phyloP scores from a whole-genome alignment of 2,797 vertebrate genomes.

The Spea hammondii region DNA sequence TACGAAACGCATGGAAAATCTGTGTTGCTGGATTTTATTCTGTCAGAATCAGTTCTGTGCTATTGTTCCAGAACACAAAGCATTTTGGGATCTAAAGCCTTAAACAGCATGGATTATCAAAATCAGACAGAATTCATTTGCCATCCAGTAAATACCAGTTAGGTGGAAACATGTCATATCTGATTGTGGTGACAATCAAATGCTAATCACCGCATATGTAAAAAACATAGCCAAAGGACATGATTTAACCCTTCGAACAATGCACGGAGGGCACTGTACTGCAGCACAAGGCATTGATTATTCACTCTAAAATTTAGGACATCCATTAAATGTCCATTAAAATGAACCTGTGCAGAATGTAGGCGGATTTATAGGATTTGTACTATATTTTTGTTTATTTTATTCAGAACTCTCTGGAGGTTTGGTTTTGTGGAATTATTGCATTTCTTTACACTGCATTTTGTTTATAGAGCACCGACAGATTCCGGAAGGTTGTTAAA shows the following conservation, averaged over 20 bases:
- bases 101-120: slow-evolving; percentile 31
- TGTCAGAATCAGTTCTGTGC: slow-evolving; percentile 14
- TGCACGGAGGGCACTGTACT: too few relatives aligned
- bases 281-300: too few relatives aligned
- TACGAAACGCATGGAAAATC: slow-evolving; percentile 17
- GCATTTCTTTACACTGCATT: too few relatives aligned
- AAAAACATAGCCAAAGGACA: neutral
- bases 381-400: too few relatives aligned
- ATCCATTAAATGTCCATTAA: too few relatives aligned
- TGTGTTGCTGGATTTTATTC: slow-evolving; percentile 15
- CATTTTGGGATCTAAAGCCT: slow-evolving; percentile 11
- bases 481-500: too few relatives aligned
- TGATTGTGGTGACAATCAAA: slow-evolving; percentile 22
- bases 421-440: too few relatives aligned
- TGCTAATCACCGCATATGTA: slow-evolving; percentile 12
- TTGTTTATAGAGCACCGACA: too few relatives aligned
- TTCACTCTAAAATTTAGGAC: too few relatives aligned
- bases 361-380: too few relatives aligned
- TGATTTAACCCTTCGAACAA: neutral
- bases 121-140: slow-evolving; percentile 34
- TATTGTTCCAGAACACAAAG: slow-evolving; percentile 35
- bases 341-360: too few relatives aligned
- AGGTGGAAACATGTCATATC: slow-evolving; percentile 22
- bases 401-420: too few relatives aligned
- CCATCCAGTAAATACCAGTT: slow-evolving; percentile 7